Conservation (phyloP, 2,797 vertebrate species). For the Cyclura pinguis region DNA sequence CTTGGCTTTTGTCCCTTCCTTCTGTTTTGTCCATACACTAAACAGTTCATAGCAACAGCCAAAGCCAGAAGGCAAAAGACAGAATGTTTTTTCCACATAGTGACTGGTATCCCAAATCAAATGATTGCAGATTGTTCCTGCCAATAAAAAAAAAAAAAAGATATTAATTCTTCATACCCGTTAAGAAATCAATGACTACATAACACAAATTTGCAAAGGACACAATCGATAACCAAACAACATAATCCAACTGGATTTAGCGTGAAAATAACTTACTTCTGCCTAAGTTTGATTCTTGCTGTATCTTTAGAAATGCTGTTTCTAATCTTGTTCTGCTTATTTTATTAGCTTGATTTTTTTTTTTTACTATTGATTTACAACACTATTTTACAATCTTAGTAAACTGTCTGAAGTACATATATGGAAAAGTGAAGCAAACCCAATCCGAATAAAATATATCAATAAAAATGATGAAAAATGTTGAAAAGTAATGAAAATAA, state of each 20-base stretch:
- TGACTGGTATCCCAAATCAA: slow-evolving; percentile 75
- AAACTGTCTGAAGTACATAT: background rate
- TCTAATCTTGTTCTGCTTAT: background rate
- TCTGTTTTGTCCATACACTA: slow-evolving; percentile 79
- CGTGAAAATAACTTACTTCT: background rate
- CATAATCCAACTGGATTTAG: background rate
- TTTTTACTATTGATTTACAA: background rate
- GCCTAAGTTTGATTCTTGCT: background rate
- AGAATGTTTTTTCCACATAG: slow-evolving; percentile 78
- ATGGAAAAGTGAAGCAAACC: background rate
- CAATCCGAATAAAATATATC: background rate
- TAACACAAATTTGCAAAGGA: background rate
- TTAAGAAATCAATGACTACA: slow-evolving; percentile 6
- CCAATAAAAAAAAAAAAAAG: slow-evolving; percentile 42
- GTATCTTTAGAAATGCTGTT: background rate
- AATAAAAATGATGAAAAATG: too few relatives aligned
- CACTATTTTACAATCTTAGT: background rate
- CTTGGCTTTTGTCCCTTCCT: slow-evolving; percentile 76
- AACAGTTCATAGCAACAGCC: slow-evolving; percentile 69
- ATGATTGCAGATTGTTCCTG: slow-evolving; percentile 48
- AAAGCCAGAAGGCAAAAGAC: slow-evolving; percentile 79
- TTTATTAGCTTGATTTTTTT: background rate
- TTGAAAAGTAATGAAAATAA: too few relatives aligned
- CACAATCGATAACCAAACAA: background rate
- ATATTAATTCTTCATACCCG: slow-evolving; percentile 30